Evolutionary conservation across 2,113 vertebrate species (phyloP).

Genomic region (Grantiella picta): DNA sequence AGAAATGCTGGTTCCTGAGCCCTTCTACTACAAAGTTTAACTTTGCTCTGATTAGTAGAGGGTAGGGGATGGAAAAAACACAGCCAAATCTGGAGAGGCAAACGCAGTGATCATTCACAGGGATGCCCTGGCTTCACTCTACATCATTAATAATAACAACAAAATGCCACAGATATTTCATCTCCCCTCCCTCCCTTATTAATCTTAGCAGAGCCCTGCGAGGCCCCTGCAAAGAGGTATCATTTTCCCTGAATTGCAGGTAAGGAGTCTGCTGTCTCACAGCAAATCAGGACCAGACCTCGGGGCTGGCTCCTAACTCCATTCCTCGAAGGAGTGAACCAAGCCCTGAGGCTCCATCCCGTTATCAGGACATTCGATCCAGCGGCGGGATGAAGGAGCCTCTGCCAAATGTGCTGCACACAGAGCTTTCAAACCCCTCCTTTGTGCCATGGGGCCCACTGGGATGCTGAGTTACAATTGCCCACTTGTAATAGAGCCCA

Average conservation of each 20-base stretch:
- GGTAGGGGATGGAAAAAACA: neutral
- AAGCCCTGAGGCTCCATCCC: neutral
- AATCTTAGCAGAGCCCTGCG: neutral
- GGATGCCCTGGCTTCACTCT: neutral
- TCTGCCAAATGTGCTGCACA: neutral
- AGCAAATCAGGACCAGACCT: slow-evolving; percentile 48
- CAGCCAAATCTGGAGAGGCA: neutral
- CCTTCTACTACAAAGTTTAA: neutral
- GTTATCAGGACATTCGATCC: neutral
- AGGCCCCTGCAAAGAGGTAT: slow-evolving; percentile 29
- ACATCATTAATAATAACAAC: neutral
- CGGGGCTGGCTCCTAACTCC: neutral
- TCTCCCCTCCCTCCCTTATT: neutral
- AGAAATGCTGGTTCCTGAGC: neutral
- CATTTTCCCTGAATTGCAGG: slow-evolving; percentile 23
- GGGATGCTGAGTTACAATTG: neutral
- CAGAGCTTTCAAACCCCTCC: neutral
- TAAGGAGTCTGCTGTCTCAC: neutral
- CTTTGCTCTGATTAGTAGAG: neutral
- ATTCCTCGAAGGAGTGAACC: neutral
- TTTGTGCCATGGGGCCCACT: neutral
- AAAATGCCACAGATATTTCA: slow-evolving; percentile 5
- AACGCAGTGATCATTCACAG: neutral
- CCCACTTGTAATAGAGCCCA: neutral
- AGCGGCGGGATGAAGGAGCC: neutral